Conservation (phyloP, 2,113 vertebrate species). For the Cololabis saira region DNA sequence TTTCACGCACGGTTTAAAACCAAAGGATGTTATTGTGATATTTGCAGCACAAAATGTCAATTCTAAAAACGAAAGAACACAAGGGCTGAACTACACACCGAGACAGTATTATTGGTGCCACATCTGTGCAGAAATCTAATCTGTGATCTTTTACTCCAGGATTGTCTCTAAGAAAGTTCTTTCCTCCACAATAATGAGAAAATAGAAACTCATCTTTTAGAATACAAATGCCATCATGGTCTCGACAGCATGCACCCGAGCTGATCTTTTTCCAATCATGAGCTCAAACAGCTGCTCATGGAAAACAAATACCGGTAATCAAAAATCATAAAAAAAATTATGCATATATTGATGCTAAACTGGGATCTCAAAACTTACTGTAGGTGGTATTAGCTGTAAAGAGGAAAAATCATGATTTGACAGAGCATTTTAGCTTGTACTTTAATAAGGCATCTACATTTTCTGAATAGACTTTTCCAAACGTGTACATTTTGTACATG, state of each 20-base stretch:
- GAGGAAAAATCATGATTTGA: neutral
- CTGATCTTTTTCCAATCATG: neutral
- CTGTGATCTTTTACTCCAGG: too few relatives aligned
- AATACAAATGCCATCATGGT: neutral
- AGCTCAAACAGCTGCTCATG: neutral
- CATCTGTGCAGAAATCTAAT: too few relatives aligned
- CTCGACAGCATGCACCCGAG: neutral
- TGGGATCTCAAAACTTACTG: neutral
- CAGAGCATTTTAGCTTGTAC: neutral
- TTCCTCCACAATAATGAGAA: neutral
- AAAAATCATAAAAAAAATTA: neutral
- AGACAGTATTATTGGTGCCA: too few relatives aligned
- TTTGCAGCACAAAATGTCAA: neutral
- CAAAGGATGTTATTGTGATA: neutral
- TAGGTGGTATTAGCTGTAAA: neutral
- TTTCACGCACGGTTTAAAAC: conserved; percentile 1
- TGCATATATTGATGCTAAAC: neutral
- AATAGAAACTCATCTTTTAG: neutral
- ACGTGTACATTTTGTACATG: too few relatives aligned
- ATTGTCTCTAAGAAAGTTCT: neutral
- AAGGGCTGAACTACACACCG: too few relatives aligned
- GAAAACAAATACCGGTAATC: too few relatives aligned
- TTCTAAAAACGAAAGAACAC: neutral
- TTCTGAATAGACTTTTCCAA: too few relatives aligned
- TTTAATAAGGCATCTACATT: too few relatives aligned